Evolutionary conservation across 2,797 vertebrate genomes (phyloP).

Genomic region (Hippoglossus hippoglossus): DNA sequence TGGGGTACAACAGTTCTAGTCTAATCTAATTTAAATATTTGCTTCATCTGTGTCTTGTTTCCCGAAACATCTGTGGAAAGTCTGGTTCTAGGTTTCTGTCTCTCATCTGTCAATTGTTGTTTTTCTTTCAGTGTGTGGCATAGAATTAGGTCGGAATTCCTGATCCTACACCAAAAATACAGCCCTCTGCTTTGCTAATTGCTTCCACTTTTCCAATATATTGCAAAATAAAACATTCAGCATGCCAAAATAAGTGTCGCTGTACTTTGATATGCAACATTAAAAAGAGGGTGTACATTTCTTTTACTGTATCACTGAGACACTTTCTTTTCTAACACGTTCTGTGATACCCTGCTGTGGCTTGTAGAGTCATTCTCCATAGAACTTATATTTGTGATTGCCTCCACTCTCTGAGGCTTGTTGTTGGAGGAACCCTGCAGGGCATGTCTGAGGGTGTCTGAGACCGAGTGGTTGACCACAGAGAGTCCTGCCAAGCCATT

Average conservation of each 20-base stretch:
- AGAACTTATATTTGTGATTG: conserved; percentile 50
- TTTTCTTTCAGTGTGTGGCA: no score
- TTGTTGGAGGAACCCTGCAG: conserved; percentile 58
- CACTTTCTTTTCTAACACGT: conserved; percentile 18
- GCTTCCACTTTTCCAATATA: neutral
- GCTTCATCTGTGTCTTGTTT: no score
- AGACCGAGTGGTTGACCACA: conserved; percentile 67
- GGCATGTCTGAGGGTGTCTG: conserved; percentile 68
- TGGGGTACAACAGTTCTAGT: no score
- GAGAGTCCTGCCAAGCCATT: conserved; percentile 74
- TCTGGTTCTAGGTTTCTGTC: no score
- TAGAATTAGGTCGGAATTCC: no score
- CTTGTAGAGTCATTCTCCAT: conserved; percentile 27
- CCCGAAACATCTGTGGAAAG: no score
- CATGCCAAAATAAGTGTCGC: neutral
- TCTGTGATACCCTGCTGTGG: conserved; percentile 21
- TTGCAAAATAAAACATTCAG: conserved; percentile 4
- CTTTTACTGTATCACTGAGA: conserved; percentile 12
- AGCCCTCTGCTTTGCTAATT: no score
- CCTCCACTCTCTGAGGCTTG: conserved; percentile 37
- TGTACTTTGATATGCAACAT: conserved; percentile 11
- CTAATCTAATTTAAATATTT: no score
- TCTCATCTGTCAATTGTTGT: no score
- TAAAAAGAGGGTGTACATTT: neutral
- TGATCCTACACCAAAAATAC: no score